phyloP scores from a whole-genome alignment of 2,888 invertebrate genomes.

The Drosophila atripex region DNA sequence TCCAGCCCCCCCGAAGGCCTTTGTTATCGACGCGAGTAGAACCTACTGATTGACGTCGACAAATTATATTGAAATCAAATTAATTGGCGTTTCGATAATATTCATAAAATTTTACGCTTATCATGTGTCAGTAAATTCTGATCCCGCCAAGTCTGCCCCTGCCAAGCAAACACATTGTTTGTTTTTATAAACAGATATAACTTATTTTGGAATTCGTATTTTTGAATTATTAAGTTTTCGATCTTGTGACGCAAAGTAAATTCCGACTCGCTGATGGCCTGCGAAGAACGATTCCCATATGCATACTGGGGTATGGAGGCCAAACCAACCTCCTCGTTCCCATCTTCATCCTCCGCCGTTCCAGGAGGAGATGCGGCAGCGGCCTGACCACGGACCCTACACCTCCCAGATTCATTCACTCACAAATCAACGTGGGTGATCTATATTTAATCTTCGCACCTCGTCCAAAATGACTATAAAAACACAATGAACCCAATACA shows the following conservation, averaged over 20 bases:
- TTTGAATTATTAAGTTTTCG: constrained; percentile 66
- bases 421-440: constrained; percentile 55
- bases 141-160: constrained; percentile 5
- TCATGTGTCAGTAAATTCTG: constrained; percentile 56
- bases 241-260: constrained; percentile 71
- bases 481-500: constrained; percentile 39
- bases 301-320: constrained; percentile 29
- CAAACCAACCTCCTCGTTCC: not conserved
- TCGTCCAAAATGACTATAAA: constrained; percentile 55
- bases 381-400: constrained; percentile 11
- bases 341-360: not conserved
- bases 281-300: constrained; percentile 67
- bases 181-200: constrained; percentile 65
- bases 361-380: constrained; percentile 1
- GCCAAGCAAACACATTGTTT: constrained; percentile 49
- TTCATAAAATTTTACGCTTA: constrained; percentile 68
- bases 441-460: constrained; percentile 48
- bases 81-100: constrained; percentile 51
- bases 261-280: constrained; percentile 48
- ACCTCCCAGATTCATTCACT: constrained; percentile 33
- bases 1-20: not conserved
- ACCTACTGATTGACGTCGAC: constrained; percentile 40
- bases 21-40: not conserved
- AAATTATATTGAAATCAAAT: constrained; percentile 47
- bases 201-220: constrained; percentile 61